phyloP scores from a whole-genome alignment of 92 coral and sea anemone species.

The Umimayanthus kanabou region DNA sequence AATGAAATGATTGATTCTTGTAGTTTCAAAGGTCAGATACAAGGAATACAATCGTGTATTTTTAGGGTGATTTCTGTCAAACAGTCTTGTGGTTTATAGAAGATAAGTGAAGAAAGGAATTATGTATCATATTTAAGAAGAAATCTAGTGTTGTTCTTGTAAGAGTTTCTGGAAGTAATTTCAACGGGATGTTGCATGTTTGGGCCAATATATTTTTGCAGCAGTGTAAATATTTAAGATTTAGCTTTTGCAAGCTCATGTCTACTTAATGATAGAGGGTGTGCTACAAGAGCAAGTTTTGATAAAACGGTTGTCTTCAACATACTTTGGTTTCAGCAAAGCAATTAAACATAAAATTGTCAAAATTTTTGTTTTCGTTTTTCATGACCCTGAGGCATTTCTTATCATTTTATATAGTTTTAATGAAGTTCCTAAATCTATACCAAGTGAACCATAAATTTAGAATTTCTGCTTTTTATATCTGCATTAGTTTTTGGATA shows the following conservation, averaged over 20 bases:
- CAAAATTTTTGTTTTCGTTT: background rate
- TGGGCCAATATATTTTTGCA: slow-evolving; percentile 9
- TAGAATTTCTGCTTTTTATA: slow-evolving; percentile 4
- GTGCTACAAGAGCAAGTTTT: background rate
- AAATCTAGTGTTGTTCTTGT: background rate
- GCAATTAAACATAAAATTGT: slow-evolving; percentile 7
- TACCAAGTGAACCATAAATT: slow-evolving; percentile 1
- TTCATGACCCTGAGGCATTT: background rate
- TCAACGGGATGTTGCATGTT: background rate
- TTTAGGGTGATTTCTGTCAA: background rate
- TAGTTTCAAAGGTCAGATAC: background rate
- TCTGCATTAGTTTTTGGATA: slow-evolving; percentile 12
- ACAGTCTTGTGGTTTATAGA: background rate
- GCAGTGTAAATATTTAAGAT: background rate
- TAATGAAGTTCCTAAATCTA: background rate
- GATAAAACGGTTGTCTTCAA: background rate
- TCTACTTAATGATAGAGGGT: background rate
- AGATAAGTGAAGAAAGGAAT: background rate
- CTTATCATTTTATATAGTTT: background rate
- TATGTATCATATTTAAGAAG: background rate
- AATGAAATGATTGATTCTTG: background rate
- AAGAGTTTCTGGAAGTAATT: background rate
- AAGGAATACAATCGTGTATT: background rate
- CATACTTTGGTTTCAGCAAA: slow-evolving; percentile 24
- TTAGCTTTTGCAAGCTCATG: background rate